These are phyloP conservation scores for Panorpa germanica DNA, from an alignment of 2,888 invertebrate genomes.

Conservation along the genomic window DNA sequence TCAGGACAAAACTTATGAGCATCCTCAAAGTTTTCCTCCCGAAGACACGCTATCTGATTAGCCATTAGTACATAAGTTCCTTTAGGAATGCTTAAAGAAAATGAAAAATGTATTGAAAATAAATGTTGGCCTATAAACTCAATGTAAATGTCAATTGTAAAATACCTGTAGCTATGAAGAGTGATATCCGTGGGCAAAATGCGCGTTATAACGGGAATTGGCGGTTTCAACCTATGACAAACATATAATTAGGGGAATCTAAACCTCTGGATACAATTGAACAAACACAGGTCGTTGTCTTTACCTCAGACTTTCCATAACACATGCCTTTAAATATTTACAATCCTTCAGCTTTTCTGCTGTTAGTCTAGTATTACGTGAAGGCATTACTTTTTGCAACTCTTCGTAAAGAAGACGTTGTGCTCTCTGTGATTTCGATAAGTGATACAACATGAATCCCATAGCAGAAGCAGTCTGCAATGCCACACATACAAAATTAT, in stretches of 20 bases:
- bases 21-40: constrained; percentile 45
- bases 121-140: too few relatives aligned
- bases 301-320: constrained; percentile 42
- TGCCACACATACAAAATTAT: too few relatives aligned
- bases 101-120: too few relatives aligned
- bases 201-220: constrained; percentile 41
- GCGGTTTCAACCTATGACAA: constrained; percentile 33
- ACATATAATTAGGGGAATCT: constrained; percentile 7
- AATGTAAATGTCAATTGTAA: too few relatives aligned
- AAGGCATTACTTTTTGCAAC: constrained; percentile 22
- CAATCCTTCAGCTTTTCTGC: constrained; percentile 18
- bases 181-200: constrained; percentile 35
- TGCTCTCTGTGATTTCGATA: constrained; percentile 41
- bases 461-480: constrained; percentile 36
- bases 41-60: constrained; percentile 35
- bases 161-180: constrained; percentile 37
- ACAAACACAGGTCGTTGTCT: too few relatives aligned
- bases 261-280: neutral
- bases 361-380: constrained; percentile 18
- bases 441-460: constrained; percentile 42
- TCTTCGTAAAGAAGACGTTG: constrained; percentile 45
- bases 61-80: constrained; percentile 45
- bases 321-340: constrained; percentile 40
- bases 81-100: constrained; percentile 25
- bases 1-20: constrained; percentile 39